phyloP scores from a whole-genome alignment of 2,888 invertebrate genomes.

The Steinernema hermaphroditum region DNA sequence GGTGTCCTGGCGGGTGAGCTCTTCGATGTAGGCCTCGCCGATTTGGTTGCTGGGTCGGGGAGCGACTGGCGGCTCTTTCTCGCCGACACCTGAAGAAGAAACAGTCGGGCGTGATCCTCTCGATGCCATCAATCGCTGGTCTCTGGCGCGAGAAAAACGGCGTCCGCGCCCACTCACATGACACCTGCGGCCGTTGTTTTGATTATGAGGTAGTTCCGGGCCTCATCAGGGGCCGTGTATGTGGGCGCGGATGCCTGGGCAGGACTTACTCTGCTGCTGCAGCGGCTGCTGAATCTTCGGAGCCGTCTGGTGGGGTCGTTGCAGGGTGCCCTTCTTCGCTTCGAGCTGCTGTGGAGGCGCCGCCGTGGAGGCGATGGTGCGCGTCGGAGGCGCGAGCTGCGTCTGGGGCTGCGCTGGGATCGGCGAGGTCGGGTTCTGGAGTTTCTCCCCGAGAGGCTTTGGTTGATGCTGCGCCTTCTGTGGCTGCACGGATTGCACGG shows the following conservation, averaged over 20 bases:
- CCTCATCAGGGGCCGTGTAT: too few species aligned
- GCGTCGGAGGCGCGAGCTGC: slow-evolving; percentile 1
- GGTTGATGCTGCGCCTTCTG: slow-evolving; percentile 37
- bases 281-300: slow-evolving; percentile 15
- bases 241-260: too few species aligned
- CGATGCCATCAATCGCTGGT: neutral
- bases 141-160: slow-evolving; percentile 18
- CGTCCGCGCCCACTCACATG: slow-evolving; percentile 5
- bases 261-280: slow-evolving; percentile 4
- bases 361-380: neutral
- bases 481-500: slow-evolving; percentile 37
- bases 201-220: neutral
- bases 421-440: neutral
- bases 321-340: neutral
- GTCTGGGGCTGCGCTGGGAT: slow-evolving; percentile 43
- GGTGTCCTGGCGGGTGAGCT: neutral
- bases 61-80: slow-evolving; percentile 26
- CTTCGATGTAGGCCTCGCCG: slow-evolving; percentile 1
- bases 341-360: slow-evolving; percentile 1
- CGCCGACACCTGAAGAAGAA: slow-evolving; percentile 21
- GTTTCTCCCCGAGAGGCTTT: slow-evolving; percentile 31
- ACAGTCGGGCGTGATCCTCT: slow-evolving; percentile 3
- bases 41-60: slow-evolving; percentile 25
- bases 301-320: slow-evolving; percentile 18
- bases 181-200: slow-evolving; percentile 21